Base-by-base conservation (phyloP, 1,140 invertebrate species). In the Acyrthosiphon pisum region DNA sequence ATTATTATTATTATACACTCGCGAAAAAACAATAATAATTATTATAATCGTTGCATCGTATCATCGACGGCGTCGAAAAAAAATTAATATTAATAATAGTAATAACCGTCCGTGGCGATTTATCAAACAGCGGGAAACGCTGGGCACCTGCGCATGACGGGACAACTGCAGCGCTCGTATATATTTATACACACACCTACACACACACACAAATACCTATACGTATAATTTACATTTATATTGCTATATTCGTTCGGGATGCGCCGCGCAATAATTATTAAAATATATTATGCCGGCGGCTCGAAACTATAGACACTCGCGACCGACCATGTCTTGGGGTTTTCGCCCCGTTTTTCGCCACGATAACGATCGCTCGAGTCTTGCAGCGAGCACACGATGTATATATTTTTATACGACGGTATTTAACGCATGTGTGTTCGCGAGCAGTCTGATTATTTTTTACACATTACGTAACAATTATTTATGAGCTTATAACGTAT, bases 81-180 rank as follows among this genome's bases (percentile, higher is more conserved):
- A 37, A 81, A 81, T 60, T 22, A 83, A 83, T 41, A 22, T 44
- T 41, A 41, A 35, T 48, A 48, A 87, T 50, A 48, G 50, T 46
- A 87, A 48, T 22, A 48, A 87, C 7, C 30, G 30, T 87, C 46
- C n/a, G 30, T 6, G 46, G 86, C 46, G 86, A 87, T 87, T 87
- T 87, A 46, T 87, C 86, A 87, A 87, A 87, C 86, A 87, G 86
- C 86, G 46, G 86, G 90, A 76, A 91, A 60, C 90, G 60, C n/a
- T 90, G 46, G 86, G 86, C 86, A 87, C 86, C 86, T 87, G 86
- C 86, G 46, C 86, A 44, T 84, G 83, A 84, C 83, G 37, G 37
- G 83, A 44, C 83, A 41, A 41, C 22, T 41, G 86, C 86, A 30
- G 9, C 41, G 26, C 7, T 41, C 46, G 44, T 48, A 48, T 87